phyloP scores from a whole-genome alignment of 2,888 invertebrate genomes.

The Adela reaumurella region DNA sequence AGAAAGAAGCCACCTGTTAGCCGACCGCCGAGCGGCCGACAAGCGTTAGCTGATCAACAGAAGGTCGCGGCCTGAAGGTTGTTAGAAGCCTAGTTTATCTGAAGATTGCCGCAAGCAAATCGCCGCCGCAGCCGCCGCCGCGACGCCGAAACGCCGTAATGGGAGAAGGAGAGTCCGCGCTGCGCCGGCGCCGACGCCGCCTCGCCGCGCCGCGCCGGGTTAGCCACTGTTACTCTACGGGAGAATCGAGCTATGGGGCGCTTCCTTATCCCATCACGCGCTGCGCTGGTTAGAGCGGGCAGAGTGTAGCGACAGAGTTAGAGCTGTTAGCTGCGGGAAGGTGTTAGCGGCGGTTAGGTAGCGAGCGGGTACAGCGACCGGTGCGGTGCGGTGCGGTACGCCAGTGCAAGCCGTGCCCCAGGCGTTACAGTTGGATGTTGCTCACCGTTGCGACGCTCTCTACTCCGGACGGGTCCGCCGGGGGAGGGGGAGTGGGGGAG shows the following conservation, averaged over 20 bases:
- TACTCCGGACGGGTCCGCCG: conserved; percentile 30
- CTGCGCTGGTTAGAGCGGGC: conserved; percentile 36
- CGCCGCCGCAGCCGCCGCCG: conserved; percentile 49
- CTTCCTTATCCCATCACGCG: conserved; percentile 73
- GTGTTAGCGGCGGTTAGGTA: conserved; percentile 26
- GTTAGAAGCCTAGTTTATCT: conserved; percentile 31
- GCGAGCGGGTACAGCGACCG: conserved; percentile 29
- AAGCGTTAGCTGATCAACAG: not conserved
- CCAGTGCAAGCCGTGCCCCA: conserved; percentile 50
- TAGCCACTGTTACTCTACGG: conserved; percentile 22
- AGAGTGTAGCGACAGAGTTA: conserved; percentile 40
- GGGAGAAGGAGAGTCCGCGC: conserved; percentile 56
- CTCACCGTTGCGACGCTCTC: conserved; percentile 50
- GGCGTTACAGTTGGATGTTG: conserved; percentile 43
- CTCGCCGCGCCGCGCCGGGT: conserved; percentile 24
- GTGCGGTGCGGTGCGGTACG: conserved; percentile 33
- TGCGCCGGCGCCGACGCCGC: conserved; percentile 46
- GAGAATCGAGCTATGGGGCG: conserved; percentile 58
- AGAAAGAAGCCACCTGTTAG: not conserved
- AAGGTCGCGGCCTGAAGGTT: conserved; percentile 38
- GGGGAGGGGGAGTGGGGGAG: conserved; percentile 28
- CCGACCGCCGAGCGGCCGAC: conserved; percentile 4
- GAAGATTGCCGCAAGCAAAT: conserved; percentile 24
- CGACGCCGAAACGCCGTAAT: conserved; percentile 52
- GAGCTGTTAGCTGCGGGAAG: conserved; percentile 43